Evolutionary conservation across 2,797 vertebrate genomes (phyloP), one percentile per base, ranked within the genome.

Genomic region (Petrocephalus schoutedeni): DNA sequence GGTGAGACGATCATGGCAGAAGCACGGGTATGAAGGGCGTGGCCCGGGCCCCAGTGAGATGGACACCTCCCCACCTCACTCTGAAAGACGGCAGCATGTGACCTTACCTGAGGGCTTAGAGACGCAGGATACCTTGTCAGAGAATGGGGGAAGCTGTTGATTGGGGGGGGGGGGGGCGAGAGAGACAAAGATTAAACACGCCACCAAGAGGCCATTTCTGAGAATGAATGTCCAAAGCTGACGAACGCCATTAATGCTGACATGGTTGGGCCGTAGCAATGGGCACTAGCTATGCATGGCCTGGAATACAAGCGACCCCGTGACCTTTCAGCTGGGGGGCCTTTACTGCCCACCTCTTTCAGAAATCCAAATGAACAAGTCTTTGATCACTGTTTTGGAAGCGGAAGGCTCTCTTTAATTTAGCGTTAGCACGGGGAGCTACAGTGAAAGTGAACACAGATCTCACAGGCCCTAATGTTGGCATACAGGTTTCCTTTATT

Each of bases 131-230:
- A 96, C 95, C 93, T 96, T 96, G 93, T 99, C 98, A 90, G 97
- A 98, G 95, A 98, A 99, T 0, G 98, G 98, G 90, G 98, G 98
- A 92, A 99, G 97, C 98, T 99, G 95, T 36, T 36, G 36, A 36
- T 3, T 1, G 36, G 36, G 36, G 36, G 45, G 16, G 85, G 82
- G 87, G 53, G n/a, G 41, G 9, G 86, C 61, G 85, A 4, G 1
- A 51, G 6, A 71, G 21, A 41, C 12, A 2, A 19, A 14, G 23
- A 7, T 21, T 51, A 32, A 67, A 19, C 36, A 51, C 7, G 7
- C 19, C 5, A 12, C 12, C 1, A 0, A 71, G 28, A 6, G 41
- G 10, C 32, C 3, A 12, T 58, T 14, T 28, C 86, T 54, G 61
- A 56, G 54, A 56, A 49, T 21, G 67, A 14, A 32, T 4, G 8